Conservation (phyloP, 2,888 invertebrate species). For the Plutella xylostella region DNA sequence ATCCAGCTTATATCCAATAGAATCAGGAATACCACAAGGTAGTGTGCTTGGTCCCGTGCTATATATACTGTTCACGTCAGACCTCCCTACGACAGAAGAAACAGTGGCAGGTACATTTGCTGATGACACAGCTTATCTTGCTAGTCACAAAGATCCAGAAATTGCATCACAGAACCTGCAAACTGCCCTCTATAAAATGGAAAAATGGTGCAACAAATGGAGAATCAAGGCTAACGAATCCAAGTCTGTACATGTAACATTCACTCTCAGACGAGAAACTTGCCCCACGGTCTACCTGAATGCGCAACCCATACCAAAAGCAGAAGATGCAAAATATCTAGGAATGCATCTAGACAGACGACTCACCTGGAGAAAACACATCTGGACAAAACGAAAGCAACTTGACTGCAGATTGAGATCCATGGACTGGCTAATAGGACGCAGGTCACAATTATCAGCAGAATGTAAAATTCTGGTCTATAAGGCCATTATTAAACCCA, state of each 20-base stretch:
- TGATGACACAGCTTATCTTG: background rate
- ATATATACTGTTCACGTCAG: background rate
- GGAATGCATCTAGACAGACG: conserved; percentile 17
- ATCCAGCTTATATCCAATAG: background rate
- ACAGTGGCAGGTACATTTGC: background rate
- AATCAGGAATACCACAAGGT: conserved; percentile 4
- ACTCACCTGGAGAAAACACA: conserved; percentile 18
- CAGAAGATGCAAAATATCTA: conserved; percentile 16
- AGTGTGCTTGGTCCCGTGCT: background rate
- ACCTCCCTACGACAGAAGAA: background rate
- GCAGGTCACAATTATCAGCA: background rate
- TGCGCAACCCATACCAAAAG: conserved; percentile 11
- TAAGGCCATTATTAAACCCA: too few species aligned
- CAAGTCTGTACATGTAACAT: conserved; percentile 9
- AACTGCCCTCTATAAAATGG: background rate
- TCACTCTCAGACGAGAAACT: conserved; percentile 9
- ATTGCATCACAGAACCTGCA: background rate
- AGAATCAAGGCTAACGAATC: conserved; percentile 1
- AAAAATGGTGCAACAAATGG: conserved; percentile 7
- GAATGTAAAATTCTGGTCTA: background rate
- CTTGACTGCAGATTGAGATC: conserved; percentile 6
- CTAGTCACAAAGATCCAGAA: background rate
- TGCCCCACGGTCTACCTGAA: conserved; percentile 17
- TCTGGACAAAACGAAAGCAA: conserved; percentile 14
- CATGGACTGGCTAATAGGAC: background rate